phyloP scores from a whole-genome alignment of 2,797 vertebrate genomes.

The Balearica regulorum region DNA sequence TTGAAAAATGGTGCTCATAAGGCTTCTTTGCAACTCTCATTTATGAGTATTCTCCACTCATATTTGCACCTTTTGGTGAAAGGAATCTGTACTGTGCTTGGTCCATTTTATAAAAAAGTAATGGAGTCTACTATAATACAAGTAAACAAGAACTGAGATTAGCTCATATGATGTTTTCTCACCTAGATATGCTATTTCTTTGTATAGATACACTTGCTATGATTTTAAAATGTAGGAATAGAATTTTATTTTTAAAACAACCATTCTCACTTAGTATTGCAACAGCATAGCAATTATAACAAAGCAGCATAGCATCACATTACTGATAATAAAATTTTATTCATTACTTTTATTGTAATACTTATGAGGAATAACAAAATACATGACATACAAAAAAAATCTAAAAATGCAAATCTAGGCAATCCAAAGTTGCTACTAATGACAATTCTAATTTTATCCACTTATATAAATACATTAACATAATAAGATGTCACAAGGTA shows the following conservation, averaged over 20 bases:
- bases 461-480: background rate
- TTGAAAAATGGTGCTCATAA: background rate
- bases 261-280: background rate
- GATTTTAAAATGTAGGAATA: background rate
- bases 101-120: background rate
- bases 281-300: background rate
- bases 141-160: background rate
- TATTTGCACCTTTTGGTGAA: background rate
- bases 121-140: background rate
- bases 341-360: background rate
- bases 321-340: background rate
- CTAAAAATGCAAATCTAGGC: background rate
- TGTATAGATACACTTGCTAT: background rate
- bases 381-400: background rate
- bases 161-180: background rate
- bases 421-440: background rate
- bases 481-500: background rate
- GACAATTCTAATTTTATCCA: background rate
- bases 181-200: background rate
- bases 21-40: background rate
- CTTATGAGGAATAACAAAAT: background rate
- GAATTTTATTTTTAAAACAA: background rate
- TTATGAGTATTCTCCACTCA: background rate
- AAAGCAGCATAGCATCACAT: background rate
- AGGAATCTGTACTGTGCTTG: background rate